Conservation (phyloP, 2,888 invertebrate genomes). For the Epirrita christyi region DNA sequence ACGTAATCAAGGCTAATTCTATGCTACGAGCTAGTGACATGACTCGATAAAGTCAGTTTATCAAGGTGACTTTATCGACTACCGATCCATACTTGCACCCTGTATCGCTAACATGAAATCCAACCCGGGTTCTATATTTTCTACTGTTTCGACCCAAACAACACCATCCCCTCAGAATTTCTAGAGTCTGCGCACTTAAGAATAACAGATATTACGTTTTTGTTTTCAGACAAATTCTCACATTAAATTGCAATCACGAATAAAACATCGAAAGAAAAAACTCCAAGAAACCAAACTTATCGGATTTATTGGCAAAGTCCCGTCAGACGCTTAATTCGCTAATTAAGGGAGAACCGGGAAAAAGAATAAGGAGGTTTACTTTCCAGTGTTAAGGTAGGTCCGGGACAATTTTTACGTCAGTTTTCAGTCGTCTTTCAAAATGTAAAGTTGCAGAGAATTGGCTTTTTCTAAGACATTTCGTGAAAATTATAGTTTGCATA, state of each 20-base stretch:
- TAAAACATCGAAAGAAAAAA: constrained; percentile 14
- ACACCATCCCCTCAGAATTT: too few relatives aligned
- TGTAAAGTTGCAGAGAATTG: constrained; percentile 52
- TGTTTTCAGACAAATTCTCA: not conserved
- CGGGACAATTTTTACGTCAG: constrained; percentile 82
- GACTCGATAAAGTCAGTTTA: too few relatives aligned
- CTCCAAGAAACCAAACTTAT: constrained; percentile 35
- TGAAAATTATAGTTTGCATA: not conserved
- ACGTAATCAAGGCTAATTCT: too few relatives aligned
- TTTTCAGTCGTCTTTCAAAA: constrained; percentile 69
- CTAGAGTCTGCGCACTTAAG: too few relatives aligned
- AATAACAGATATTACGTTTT: too few relatives aligned
- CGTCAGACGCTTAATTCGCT: constrained; percentile 68
- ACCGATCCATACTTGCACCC: too few relatives aligned
- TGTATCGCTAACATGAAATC: too few relatives aligned
- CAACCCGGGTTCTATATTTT: too few relatives aligned
- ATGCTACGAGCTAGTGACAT: too few relatives aligned
- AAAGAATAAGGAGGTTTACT: constrained; percentile 62
- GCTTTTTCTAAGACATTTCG: constrained; percentile 29
- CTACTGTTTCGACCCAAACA: too few relatives aligned
- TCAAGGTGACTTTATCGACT: too few relatives aligned
- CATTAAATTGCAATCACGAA: not conserved
- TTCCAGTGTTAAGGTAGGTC: constrained; percentile 74
- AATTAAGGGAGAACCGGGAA: constrained; percentile 71
- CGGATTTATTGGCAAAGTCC: constrained; percentile 36